Percentiles rank a stretch among this genome's conserved stretches.
Evolutionary conservation across 2,888 invertebrate species (phyloP).

Genomic region (Deilephila porcellus): DNA sequence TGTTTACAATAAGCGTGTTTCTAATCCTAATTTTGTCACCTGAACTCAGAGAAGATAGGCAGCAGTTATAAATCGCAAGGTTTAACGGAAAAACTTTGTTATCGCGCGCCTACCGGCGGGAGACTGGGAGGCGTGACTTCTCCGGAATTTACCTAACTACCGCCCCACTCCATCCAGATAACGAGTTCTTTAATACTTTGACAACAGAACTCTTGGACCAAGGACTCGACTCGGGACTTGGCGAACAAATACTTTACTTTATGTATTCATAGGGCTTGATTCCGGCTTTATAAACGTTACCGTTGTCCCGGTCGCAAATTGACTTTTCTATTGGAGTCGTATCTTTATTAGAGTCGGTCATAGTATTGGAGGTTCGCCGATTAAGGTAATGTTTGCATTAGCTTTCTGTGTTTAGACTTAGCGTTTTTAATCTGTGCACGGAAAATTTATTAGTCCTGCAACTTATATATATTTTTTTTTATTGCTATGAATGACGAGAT

Average conservation of each 20-base stretch:
- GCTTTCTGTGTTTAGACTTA: too few species aligned
- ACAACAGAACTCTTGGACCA: slow-evolving; percentile 46
- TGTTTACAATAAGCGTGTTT: neutral
- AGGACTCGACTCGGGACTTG: slow-evolving; percentile 1
- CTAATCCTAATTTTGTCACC: slow-evolving; percentile 21
- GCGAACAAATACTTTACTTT: slow-evolving; percentile 3
- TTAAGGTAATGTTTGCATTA: too few species aligned
- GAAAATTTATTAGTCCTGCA: too few species aligned
- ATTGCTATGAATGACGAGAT: too few species aligned
- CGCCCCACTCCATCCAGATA: slow-evolving; percentile 48
- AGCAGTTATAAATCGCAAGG: slow-evolving; percentile 57
- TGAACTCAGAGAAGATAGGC: slow-evolving; percentile 34
- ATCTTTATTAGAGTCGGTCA: neutral
- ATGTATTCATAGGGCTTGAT: slow-evolving; percentile 8
- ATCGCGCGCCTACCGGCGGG: slow-evolving; percentile 46
- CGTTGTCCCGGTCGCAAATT: neutral
- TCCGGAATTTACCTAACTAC: slow-evolving; percentile 32
- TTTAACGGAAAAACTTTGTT: slow-evolving; percentile 61
- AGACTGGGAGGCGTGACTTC: slow-evolving; percentile 36
- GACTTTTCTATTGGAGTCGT: neutral
- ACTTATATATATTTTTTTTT: too few species aligned
- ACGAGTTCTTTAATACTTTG: slow-evolving; percentile 56
- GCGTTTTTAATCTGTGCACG: too few species aligned
- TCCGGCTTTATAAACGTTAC: slow-evolving; percentile 8
- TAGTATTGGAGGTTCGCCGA: too few species aligned